A percentile compares a stretch with the other conserved stretches of the same genome.
Evolutionary conservation across 1,140 invertebrate species (phyloP).

Genomic region (Prorops nasuta): DNA sequence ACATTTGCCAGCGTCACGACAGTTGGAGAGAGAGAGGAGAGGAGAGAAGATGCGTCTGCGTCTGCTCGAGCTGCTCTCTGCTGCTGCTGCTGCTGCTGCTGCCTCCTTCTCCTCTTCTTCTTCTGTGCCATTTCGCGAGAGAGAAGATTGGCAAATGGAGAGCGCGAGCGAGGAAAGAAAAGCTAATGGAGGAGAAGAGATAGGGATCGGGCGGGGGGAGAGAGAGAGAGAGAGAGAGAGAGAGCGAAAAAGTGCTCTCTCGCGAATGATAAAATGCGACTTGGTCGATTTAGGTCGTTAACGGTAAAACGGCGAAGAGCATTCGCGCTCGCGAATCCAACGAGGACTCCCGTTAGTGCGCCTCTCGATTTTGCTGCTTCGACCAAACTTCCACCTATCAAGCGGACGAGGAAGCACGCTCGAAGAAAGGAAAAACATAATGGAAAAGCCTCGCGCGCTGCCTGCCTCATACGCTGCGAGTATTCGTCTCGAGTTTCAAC

Average conservation of each 20-base stretch:
- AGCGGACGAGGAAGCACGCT: too few species aligned
- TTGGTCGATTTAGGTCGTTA: constrained; percentile 43
- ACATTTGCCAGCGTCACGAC: too few species aligned
- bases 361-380: constrained; percentile 31
- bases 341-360: constrained; percentile 28
- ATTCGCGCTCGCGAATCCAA: constrained; percentile 34
- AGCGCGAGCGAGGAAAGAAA: too few species aligned
- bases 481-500: too few species aligned
- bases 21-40: too few species aligned
- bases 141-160: too few species aligned
- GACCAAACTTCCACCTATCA: too few species aligned
- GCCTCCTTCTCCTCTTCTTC: background rate
- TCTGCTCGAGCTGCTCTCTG: too few species aligned
- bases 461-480: too few species aligned
- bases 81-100: too few species aligned
- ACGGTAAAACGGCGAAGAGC: constrained; percentile 37
- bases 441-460: too few species aligned
- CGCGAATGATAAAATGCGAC: background rate
- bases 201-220: background rate
- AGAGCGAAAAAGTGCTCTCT: constrained; percentile 1
- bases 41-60: too few species aligned
- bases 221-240: constrained; percentile 1
- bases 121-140: constrained; percentile 21
- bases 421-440: background rate
- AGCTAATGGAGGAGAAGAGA: background rate